These are phyloP conservation scores for Eumaeus atala DNA, from an alignment of 1,140 invertebrate species.

Conservation along the genomic window DNA sequence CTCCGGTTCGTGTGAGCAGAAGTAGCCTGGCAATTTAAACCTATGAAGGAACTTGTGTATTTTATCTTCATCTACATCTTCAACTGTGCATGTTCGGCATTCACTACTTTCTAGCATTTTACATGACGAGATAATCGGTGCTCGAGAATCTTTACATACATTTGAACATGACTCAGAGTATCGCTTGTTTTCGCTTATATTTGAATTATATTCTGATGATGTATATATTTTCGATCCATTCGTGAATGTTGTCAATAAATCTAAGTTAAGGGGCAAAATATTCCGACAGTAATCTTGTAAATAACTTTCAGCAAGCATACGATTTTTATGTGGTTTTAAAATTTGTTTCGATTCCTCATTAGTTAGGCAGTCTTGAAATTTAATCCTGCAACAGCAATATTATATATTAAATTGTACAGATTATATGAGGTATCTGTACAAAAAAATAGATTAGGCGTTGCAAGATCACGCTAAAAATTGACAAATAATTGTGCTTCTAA, in stretches of 20 bases:
- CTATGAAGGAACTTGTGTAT: constrained; percentile 26
- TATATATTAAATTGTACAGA: constrained; percentile 1
- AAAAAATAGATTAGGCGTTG: constrained; percentile 12
- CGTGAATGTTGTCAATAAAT: constrained; percentile 39
- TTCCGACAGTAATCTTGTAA: constrained; percentile 45
- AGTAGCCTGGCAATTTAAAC: too few relatives aligned
- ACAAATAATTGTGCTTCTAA: too few relatives aligned
- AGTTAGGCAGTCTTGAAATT: constrained; percentile 33
- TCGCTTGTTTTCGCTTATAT: constrained; percentile 34
- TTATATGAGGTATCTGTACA: too few relatives aligned
- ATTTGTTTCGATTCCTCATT: constrained; percentile 35
- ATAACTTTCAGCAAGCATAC: constrained; percentile 48
- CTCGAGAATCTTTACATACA: constrained; percentile 38
- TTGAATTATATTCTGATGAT: constrained; percentile 31
- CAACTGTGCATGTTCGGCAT: constrained; percentile 7
- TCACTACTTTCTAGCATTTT: too few relatives aligned
- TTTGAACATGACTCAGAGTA: constrained; percentile 47
- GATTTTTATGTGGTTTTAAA: constrained; percentile 31
- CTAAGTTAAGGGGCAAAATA: constrained; percentile 37
- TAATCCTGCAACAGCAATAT: constrained; percentile 33
- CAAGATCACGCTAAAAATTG: too few relatives aligned
- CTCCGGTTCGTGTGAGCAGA: too few relatives aligned
- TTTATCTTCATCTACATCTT: constrained; percentile 22
- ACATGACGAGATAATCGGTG: constrained; percentile 34
- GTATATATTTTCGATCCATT: constrained; percentile 38